phyloP scores from a whole-genome alignment of 2,113 vertebrate genomes.

The Passer domesticus region DNA sequence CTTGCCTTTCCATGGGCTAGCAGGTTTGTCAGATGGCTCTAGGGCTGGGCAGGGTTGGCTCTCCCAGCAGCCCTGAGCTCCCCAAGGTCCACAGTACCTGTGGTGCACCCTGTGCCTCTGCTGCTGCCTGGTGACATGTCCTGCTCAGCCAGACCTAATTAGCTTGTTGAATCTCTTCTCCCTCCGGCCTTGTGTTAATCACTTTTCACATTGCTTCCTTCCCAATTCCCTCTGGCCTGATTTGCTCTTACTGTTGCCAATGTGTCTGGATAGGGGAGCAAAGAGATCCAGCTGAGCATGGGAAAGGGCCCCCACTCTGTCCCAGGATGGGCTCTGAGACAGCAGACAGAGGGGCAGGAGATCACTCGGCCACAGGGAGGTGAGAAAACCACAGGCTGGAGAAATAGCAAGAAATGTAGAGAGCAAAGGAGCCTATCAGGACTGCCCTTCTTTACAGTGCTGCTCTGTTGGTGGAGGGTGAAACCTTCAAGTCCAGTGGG shows the following conservation, averaged over 20 bases:
- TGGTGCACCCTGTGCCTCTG: not conserved
- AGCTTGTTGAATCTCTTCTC: conserved; percentile 50
- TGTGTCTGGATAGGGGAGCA: not conserved
- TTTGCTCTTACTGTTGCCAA: not conserved
- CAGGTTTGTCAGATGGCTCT: not conserved
- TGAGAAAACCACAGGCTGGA: not conserved
- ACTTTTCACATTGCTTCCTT: conserved; percentile 43
- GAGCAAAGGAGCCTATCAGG: not conserved
- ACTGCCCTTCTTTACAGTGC: not conserved
- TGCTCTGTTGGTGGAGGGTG: not conserved
- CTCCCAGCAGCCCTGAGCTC: not conserved
- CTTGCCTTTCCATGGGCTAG: not conserved
- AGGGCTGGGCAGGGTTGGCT: not conserved
- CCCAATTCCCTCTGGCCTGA: conserved; percentile 3
- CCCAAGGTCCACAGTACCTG: not conserved
- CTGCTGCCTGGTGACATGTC: not conserved
- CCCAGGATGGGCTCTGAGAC: not conserved
- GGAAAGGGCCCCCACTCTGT: not conserved
- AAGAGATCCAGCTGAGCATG: not conserved
- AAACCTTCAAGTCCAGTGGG: not conserved
- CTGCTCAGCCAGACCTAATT: conserved; percentile 40
- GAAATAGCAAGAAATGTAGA: not conserved
- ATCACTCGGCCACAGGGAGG: not conserved
- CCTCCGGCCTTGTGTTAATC: conserved; percentile 52
- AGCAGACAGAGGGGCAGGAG: not conserved